Base-by-base conservation (phyloP, 1,140 invertebrate species). In the Metopolophium dirhodum region DNA sequence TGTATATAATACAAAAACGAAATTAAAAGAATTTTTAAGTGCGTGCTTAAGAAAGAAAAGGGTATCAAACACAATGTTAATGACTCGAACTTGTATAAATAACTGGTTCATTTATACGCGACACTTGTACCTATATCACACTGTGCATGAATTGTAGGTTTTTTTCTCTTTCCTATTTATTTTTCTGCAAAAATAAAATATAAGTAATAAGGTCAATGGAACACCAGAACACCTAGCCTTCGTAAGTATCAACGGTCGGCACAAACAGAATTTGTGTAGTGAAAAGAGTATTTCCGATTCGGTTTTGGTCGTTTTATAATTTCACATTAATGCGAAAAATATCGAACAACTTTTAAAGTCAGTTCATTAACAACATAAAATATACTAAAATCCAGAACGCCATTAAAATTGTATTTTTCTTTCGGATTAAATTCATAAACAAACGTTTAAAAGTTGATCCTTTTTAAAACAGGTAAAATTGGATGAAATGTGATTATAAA, bases 401-500 rank as follows among this genome's bases (percentile, higher is more conserved):
- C 68, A 91, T 91, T 91, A 91, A 91, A 91, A 90, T 91, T 83
- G 37, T 91, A 91, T 91, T 91, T 91, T 91, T 8, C 4, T 18
- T 83, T 49, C 45, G 7, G 51, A 82, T 82, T 91, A 91, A 82
- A 83, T 18, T 49, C 90, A 26, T 91, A 91, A 91, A 82, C 23
- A 83, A 91, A 83, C 20, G 26, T 68, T 90, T 90, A 68, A 54
- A 90, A 30, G 57, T 90, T 45, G 51, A 57, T 61, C 14, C 45
- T 90, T 54, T 61, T 45, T 1, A 45, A 89, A 89, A 61, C 6
- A 45, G 30, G 54, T 45, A 90, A 90, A 89, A 91, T 77, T 54
- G 37, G 26, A n/a, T 47, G 26, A 91, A 91, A 54, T 51, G 49
- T 89, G 23, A 77, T 91, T 91, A 77, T 68, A 77, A 91, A 77